Evolutionary conservation across 2,113 vertebrate species (phyloP), one percentile per base, ranked within the genome.

Genomic region (Uropsilus gracilis): DNA sequence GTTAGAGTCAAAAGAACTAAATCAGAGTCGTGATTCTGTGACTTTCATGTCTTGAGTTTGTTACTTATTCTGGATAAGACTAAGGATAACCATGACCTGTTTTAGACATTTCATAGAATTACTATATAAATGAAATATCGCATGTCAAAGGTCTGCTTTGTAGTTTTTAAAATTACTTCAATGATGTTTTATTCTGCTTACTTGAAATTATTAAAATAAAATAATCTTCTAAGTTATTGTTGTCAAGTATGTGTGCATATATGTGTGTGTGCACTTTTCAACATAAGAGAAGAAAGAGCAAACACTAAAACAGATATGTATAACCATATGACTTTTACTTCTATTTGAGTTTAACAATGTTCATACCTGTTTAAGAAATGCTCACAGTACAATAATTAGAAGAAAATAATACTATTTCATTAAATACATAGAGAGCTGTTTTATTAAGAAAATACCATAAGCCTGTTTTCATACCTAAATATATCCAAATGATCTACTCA

Each of bases 291-390:
- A 44, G 5, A 71, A 91, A n/a, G 26, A 84, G 2, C 1, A 55
- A 66, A 22, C 20, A 68, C 13, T 26, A 57, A 81, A 92, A 55
- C 94, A 9, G 4, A 17, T 28, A 46, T 59, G 18, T 53, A 57
- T 94, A 50, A 53, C 22, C 24, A 80, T 16, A 17, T 32, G 11
- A 3, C 59, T 34, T 39, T 92, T 44, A 57, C 14, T 50, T 88
- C 26, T n/a, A 71, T 24, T 59, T 57, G 61, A 94, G 42, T 46
- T 59, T 30, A 77, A 48, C 18, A 63, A 46, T 83, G 6, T 55
- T 82, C 55, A 46, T 76, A 66, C 12, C 16, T 71, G 6, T 13
- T 84, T 95, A n/a, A 81, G 37, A 91, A 92, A 80, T 94, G 53
- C 37, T 78, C 59, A 82, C 75, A 71, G 83, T 72, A 30, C 18